Percentiles rank a stretch among this genome's conserved stretches.
phyloP scores from a whole-genome alignment of 35 echinoderm and acorn worm genomes.

The Stichopus chloronotus region DNA sequence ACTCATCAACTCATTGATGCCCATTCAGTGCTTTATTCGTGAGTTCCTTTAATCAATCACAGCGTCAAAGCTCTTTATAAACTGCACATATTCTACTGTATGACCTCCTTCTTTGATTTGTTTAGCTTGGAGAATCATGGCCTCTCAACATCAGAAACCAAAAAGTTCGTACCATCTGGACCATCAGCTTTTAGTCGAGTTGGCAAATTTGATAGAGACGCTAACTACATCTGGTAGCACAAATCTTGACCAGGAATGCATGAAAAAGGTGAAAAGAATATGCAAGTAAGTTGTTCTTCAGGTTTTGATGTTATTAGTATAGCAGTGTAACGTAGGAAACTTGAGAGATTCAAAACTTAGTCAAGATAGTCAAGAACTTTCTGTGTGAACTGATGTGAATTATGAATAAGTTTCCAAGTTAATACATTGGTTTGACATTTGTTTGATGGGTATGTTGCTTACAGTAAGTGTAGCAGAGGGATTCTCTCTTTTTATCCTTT shows the following conservation, averaged over 20 bases:
- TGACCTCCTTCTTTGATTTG: neutral
- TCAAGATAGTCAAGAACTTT: neutral
- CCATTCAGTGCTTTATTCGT: too few relatives aligned
- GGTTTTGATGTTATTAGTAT: neutral
- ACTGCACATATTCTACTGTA: too few relatives aligned
- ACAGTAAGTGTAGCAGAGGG: neutral
- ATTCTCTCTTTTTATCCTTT: too few relatives aligned
- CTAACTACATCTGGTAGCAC: slow-evolving; percentile 25
- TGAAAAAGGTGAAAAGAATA: slow-evolving; percentile 43
- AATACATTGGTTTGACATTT: neutral
- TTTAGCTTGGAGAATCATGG: neutral
- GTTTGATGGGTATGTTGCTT: neutral
- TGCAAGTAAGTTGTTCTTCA: slow-evolving; percentile 36
- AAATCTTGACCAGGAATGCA: slow-evolving; percentile 1
- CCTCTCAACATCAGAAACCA: neutral
- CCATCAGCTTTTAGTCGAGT: slow-evolving; percentile 28
- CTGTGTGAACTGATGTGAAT: neutral
- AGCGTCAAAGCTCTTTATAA: too few relatives aligned
- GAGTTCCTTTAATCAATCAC: too few relatives aligned
- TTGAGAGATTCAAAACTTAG: too few relatives aligned
- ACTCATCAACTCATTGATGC: too few relatives aligned
- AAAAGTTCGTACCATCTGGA: neutral
- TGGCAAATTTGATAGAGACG: slow-evolving; percentile 15
- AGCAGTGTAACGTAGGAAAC: neutral
- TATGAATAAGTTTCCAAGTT: neutral